Evolutionary conservation across 2,888 invertebrate genomes (phyloP).

Genomic region (Polydrusus tereticollis): DNA sequence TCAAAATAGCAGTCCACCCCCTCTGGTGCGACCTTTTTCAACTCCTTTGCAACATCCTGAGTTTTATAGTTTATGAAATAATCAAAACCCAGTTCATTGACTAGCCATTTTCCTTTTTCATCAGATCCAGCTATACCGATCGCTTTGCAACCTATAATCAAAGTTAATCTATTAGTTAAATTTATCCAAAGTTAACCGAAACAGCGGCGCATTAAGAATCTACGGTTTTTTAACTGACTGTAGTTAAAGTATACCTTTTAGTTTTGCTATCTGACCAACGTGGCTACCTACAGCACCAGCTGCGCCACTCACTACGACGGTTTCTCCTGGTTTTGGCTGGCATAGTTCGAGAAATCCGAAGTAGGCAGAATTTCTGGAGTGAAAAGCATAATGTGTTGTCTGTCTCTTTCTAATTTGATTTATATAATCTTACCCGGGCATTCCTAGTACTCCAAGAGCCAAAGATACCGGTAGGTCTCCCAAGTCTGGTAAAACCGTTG

Average conservation of each 20-base stretch:
- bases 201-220: too few species aligned
- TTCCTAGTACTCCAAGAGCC: slow-evolving; percentile 19
- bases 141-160: slow-evolving; percentile 69
- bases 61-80: slow-evolving; percentile 80
- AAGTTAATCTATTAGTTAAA: not conserved
- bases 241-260: slow-evolving; percentile 70
- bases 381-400: too few species aligned
- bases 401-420: too few species aligned
- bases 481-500: not conserved
- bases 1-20: slow-evolving; percentile 84
- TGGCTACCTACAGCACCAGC: slow-evolving; percentile 84
- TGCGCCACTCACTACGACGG: slow-evolving; percentile 79
- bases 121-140: slow-evolving; percentile 81
- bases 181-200: too few species aligned
- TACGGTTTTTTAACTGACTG: too few species aligned
- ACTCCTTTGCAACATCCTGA: slow-evolving; percentile 68
- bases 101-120: slow-evolving; percentile 76
- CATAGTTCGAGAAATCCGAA: slow-evolving; percentile 78
- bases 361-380: slow-evolving; percentile 17
- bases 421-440: slow-evolving; percentile 51
- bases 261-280: slow-evolving; percentile 85
- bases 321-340: slow-evolving; percentile 78
- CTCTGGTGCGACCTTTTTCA: slow-evolving; percentile 74
- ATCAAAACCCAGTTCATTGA: slow-evolving; percentile 78
- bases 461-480: slow-evolving; percentile 16